These are phyloP conservation scores for Hydrozoanthus tunicans DNA, from an alignment of 64 coral and sea anemone species.

Conservation along the genomic window DNA sequence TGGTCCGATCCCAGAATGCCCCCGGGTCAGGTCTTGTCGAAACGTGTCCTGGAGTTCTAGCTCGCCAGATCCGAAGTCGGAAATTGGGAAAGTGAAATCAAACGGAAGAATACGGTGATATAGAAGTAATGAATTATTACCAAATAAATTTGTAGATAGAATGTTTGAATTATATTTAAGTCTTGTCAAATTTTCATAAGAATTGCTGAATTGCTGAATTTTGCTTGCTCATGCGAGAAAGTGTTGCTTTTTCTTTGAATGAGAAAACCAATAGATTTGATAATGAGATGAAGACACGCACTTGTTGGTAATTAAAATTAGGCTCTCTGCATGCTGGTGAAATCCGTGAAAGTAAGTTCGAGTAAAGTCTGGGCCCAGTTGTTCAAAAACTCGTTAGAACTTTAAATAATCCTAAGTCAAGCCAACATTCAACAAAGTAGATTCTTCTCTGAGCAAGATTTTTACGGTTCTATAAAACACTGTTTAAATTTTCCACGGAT, in stretches of 20 bases:
- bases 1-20: constrained; percentile 58
- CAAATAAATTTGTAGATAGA: constrained; percentile 24
- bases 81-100: constrained; percentile 72
- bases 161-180: neutral
- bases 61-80: constrained; percentile 90
- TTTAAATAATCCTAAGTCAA: no score
- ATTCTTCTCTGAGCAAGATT: no score
- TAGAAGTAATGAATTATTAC: neutral
- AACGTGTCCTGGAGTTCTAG: constrained; percentile 80
- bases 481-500: no score
- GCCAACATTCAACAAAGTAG: no score
- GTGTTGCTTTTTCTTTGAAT: neutral
- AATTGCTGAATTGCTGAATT: neutral
- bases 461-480: no score
- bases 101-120: constrained; percentile 83
- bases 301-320: no score
- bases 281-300: neutral
- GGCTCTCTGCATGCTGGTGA: no score
- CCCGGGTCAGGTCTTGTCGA: constrained; percentile 46
- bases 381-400: no score
- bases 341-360: no score
- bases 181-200: neutral
- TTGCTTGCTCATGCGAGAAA: neutral
- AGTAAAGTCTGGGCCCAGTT: no score
- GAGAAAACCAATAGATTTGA: neutral